Evolutionary conservation across 2,888 invertebrate species (phyloP).

Genomic region (Liposcelis brunnea): DNA sequence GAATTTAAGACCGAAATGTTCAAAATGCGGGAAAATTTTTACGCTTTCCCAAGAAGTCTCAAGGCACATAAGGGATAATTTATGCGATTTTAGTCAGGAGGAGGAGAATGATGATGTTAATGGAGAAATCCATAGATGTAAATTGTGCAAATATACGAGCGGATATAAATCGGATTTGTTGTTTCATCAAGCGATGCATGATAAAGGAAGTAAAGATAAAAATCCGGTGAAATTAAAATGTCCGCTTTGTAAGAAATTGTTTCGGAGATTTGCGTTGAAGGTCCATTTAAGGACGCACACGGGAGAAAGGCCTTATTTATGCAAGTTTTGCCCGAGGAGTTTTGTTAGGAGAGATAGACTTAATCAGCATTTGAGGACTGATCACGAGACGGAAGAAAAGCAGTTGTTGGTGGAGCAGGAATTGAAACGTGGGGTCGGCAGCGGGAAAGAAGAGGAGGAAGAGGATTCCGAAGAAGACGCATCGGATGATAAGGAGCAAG

Average conservation of each 20-base stretch:
- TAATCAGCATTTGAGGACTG: constrained; percentile 38
- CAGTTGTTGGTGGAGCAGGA: neutral
- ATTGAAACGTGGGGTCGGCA: too few relatives aligned
- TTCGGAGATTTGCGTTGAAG: constrained; percentile 45
- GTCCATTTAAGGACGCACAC: constrained; percentile 57
- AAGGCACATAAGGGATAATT: constrained; percentile 34
- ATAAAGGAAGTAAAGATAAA: constrained; percentile 19
- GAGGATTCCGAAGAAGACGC: too few relatives aligned
- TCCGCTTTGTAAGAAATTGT: constrained; percentile 46
- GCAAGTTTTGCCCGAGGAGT: constrained; percentile 38
- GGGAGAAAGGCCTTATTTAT: constrained; percentile 51
- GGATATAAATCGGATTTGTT: constrained; percentile 51
- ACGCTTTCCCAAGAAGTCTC: constrained; percentile 56
- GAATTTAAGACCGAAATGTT: constrained; percentile 34
- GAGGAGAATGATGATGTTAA: constrained; percentile 26
- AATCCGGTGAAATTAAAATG: constrained; percentile 27
- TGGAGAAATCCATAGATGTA: constrained; percentile 29
- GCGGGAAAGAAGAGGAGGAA: too few relatives aligned
- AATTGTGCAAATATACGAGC: constrained; percentile 41
- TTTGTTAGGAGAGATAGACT: constrained; percentile 51
- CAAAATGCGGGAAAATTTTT: constrained; percentile 51
- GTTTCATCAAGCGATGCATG: constrained; percentile 54
- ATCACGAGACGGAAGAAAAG: constrained; percentile 24
- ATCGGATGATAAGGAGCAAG: too few relatives aligned
- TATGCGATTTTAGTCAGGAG: constrained; percentile 12